Percentiles rank a stretch among this genome's conserved stretches.
Conservation (phyloP, 2,888 invertebrate species). For the Teinopalpus imperialis region DNA sequence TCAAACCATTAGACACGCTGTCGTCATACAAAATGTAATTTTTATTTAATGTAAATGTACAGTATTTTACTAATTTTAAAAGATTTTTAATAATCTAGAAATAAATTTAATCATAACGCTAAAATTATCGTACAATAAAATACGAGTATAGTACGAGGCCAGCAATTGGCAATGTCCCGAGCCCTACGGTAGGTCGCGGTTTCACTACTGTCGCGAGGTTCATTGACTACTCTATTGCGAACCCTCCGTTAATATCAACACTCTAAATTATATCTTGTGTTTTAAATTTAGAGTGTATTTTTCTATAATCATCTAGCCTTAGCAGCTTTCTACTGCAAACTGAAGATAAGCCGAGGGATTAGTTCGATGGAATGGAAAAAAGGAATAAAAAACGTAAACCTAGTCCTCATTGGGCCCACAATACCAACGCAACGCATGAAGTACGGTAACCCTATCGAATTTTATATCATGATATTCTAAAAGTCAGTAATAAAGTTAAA, state of each 20-base stretch:
- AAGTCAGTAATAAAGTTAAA: no score
- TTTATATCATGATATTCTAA: no score
- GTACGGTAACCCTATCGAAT: constrained; percentile 1
- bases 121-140: no score
- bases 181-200: constrained; percentile 76
- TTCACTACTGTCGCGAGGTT: constrained; percentile 53
- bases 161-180: constrained; percentile 47
- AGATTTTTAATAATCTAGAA: no score
- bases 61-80: no score
- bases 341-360: constrained; percentile 72
- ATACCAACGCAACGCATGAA: constrained; percentile 1
- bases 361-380: constrained; percentile 62
- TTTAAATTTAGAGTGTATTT: constrained; percentile 17
- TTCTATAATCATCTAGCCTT: constrained; percentile 18
- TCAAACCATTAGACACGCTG: no score
- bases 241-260: constrained; percentile 43
- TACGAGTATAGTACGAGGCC: no score
- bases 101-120: no score
- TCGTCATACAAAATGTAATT: no score
- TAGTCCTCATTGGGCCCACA: background rate
- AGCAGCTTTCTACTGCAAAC: constrained; percentile 61
- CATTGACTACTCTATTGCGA: constrained; percentile 57
- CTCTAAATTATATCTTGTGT: constrained; percentile 38
- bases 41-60: no score
- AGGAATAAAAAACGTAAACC: constrained; percentile 58